phyloP scores from a whole-genome alignment of 2,797 vertebrate species.

The Florisuga fusca region DNA sequence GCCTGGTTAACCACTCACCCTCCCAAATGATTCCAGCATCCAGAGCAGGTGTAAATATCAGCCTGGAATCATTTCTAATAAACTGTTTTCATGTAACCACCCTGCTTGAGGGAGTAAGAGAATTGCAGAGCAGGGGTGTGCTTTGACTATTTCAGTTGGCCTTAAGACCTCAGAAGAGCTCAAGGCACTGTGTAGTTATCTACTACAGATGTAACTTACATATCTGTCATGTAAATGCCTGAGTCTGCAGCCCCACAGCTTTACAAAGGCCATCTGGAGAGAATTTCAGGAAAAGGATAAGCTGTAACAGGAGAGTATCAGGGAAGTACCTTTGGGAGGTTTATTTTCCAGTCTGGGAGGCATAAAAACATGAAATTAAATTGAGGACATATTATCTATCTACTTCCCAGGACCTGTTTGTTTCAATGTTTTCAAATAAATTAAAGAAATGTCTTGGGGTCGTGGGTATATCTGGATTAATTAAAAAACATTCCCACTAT shows the following conservation, averaged over 20 bases:
- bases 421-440: neutral
- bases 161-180: neutral
- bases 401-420: neutral
- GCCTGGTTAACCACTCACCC: neutral
- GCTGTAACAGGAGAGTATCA: neutral
- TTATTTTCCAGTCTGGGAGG: neutral
- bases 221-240: accelerated
- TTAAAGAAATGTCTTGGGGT: neutral
- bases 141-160: neutral
- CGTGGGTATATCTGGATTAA: neutral
- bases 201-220: neutral
- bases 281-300: neutral
- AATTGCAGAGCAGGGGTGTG: neutral
- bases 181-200: neutral
- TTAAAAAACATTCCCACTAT: neutral
- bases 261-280: neutral
- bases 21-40: neutral
- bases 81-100: neutral
- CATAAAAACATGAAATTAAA: neutral
- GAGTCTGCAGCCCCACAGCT: neutral
- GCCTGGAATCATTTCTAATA: neutral
- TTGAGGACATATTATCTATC: neutral
- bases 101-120: neutral
- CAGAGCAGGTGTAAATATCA: neutral
- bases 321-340: neutral